A percentile compares a stretch with the other conserved stretches of the same genome.
Evolutionary conservation across 2,888 invertebrate genomes (phyloP).

Genomic region (Tipula lateralis): DNA sequence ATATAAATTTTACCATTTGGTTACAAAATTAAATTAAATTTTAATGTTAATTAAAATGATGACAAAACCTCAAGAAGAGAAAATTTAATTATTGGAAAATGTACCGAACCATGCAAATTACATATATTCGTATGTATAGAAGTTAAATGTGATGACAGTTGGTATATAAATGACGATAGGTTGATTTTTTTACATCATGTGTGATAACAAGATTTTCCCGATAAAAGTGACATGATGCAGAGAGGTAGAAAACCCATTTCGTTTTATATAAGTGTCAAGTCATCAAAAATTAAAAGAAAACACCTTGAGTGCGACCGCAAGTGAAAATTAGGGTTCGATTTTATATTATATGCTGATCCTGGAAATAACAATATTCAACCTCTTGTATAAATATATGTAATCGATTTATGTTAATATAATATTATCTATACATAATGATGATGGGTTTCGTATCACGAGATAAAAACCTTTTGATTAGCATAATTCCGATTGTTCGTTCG

Average conservation of each 20-base stretch:
- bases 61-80: no score
- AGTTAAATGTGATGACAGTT: neutral
- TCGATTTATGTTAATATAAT: neutral
- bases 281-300: no score
- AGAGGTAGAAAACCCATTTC: no score
- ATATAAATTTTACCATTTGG: neutral
- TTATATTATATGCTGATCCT: neutral
- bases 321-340: neutral
- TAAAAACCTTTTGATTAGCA: neutral
- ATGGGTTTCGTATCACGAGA: neutral
- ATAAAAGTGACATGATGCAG: no score
- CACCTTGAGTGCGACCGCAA: no score
- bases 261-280: no score
- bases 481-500: neutral
- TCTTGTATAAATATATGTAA: neutral
- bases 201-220: no score
- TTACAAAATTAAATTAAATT: neutral
- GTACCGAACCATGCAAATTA: neutral
- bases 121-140: neutral
- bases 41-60: neutral
- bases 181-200: no score
- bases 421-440: no score
- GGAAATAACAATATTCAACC: neutral
- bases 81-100: neutral
- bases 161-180: no score